Percentiles rank a stretch among this genome's conserved stretches.
phyloP scores from a whole-genome alignment of 2,797 vertebrate species.

The Sebastes cheni region DNA sequence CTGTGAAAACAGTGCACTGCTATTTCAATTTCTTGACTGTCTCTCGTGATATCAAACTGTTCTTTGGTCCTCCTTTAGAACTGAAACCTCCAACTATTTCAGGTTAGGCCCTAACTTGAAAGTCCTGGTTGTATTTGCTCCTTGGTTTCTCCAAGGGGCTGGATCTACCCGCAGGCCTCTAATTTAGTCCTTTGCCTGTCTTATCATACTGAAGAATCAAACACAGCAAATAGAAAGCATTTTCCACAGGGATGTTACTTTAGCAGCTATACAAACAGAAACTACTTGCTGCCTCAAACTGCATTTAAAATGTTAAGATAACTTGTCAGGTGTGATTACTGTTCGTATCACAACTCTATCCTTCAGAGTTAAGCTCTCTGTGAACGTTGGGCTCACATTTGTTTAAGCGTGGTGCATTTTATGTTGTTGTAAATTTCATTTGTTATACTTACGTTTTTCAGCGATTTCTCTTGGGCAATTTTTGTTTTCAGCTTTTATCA shows the following conservation, averaged over 20 bases:
- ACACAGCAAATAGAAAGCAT: constrained; percentile 30
- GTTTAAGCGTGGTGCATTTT: background rate
- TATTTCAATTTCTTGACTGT: background rate
- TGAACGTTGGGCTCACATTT: constrained; percentile 14
- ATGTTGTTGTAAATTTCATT: background rate
- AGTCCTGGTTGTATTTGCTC: constrained; percentile 8
- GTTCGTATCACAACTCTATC: constrained; percentile 23
- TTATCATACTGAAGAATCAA: constrained; percentile 47
- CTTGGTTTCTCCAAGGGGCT: constrained; percentile 8
- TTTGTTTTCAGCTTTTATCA: background rate
- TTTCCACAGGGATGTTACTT: constrained; percentile 38
- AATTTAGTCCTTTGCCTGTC: constrained; percentile 35
- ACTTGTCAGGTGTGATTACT: constrained; percentile 34
- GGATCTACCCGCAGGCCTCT: constrained; percentile 29
- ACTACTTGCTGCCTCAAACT: constrained; percentile 28
- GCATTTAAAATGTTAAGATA: constrained; percentile 35
- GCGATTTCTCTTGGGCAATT: background rate
- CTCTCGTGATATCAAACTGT: background rate
- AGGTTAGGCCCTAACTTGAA: background rate
- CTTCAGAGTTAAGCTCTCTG: background rate
- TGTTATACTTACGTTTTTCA: background rate
- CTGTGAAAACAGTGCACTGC: background rate
- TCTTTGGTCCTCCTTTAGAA: background rate
- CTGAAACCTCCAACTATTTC: background rate
- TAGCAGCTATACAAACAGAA: constrained; percentile 31